Evolutionary conservation across 1,140 invertebrate species (phyloP), one percentile per base, ranked within the genome.

Genomic region (Lepidotrigona ventralis): DNA sequence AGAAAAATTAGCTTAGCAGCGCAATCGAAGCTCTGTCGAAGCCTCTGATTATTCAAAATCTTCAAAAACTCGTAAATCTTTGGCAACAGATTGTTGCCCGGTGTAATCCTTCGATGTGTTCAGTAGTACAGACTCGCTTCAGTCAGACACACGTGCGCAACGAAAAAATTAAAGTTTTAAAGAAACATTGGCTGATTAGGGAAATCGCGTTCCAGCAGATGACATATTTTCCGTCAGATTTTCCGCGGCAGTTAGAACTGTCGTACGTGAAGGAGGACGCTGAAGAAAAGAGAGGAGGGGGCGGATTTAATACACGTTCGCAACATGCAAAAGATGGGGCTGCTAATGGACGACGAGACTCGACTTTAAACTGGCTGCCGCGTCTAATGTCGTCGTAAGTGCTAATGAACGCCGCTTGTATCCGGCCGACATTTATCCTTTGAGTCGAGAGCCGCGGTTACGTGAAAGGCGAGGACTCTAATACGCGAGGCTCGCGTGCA

Each of bases 361-460:
- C 58, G 77, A 74, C 79, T 80, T 80, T 82, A 68, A 83, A 85
- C 84, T 74, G 70, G 84, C 80, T 85, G 77, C 81, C 86, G 9
- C 39, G 84, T 85, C 86, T 88, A 88, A 88, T 88, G 86, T 88
- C 77, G 84, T 83, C 86, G 68, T 83, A 85, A 76, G 72, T 88
- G 83, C 87, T 88, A 88, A 88, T 85, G 86, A 88, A 79, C 76
- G 78, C 69, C 74, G 86, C 86, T 87, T 88, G 74, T 84, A 88
- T 85, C 86, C 86, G 78, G 58, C 77, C 71, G 86, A 82, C 86
- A 80, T 88, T 88, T 87, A 86, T 84, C 83, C 86, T 88, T 88
- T 87, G 86, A 88, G 86, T 81, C 83, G 86, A 79, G 53, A 73
- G 83, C 82, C 75, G 83, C 79, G 82, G 86, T 87, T 87, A 87